Percentiles rank a stretch among this genome's conserved stretches.
These are phyloP conservation scores for Coluber constrictor DNA, from an alignment of 2,797 vertebrate species.

Conservation along the genomic window DNA sequence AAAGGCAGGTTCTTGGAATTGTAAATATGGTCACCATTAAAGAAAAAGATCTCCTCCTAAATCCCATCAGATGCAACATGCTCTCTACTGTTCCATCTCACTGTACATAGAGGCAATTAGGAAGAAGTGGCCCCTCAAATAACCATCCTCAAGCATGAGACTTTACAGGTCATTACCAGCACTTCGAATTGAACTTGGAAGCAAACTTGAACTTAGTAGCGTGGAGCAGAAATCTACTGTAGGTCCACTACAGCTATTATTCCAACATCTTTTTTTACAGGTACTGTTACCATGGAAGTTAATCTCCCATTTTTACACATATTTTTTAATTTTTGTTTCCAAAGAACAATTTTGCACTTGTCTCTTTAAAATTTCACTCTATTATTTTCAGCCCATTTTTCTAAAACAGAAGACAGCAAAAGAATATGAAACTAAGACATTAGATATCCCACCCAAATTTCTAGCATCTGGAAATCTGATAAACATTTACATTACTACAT, in stretches of 20 bases:
- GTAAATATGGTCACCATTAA: not conserved
- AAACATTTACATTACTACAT: not conserved
- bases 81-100: not conserved
- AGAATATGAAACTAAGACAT: not conserved
- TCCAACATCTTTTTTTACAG: not conserved
- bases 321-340: not conserved
- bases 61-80: not conserved
- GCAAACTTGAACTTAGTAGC: not conserved
- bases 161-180: not conserved
- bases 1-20: not conserved
- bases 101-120: not conserved
- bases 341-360: not conserved
- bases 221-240: not conserved
- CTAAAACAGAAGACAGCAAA: not conserved
- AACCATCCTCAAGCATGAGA: not conserved
- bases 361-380: not conserved
- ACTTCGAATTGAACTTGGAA: not conserved
- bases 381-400: not conserved
- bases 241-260: not conserved
- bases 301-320: not conserved
- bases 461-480: not conserved
- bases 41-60: not conserved
- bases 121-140: not conserved
- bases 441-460: not conserved
- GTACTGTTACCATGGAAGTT: not conserved